Conservation (phyloP, 2,113 vertebrate species). For the Ochotona princeps region DNA sequence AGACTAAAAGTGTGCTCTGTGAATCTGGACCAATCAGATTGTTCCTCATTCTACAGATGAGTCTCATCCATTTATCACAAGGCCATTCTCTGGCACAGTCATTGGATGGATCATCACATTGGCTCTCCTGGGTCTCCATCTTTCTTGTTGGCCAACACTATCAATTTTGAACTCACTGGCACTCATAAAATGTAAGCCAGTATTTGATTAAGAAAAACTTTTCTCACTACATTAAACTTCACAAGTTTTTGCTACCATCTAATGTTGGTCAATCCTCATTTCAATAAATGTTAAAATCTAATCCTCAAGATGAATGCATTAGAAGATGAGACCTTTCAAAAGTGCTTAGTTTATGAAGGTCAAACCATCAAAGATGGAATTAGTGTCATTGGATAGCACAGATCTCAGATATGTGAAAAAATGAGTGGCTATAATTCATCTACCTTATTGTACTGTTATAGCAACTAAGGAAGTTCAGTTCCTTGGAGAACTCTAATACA, state of each 20-base stretch:
- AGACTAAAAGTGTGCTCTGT: neutral
- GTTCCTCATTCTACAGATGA: neutral
- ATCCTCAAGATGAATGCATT: neutral
- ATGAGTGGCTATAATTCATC: neutral
- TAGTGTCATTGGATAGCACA: neutral
- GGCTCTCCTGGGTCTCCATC: accelerated
- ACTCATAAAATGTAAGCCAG: neutral
- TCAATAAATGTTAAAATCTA: neutral
- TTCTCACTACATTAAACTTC: neutral
- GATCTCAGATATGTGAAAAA: neutral
- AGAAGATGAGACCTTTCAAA: too few relatives aligned
- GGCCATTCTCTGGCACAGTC: neutral
- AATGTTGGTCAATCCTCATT: neutral
- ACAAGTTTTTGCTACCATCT: neutral
- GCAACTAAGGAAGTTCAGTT: neutral
- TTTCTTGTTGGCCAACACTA: neutral
- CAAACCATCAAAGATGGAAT: neutral
- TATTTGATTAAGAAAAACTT: neutral
- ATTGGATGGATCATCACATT: accelerated
- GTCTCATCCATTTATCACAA: neutral
- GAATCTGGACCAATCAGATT: neutral
- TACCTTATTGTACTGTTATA: neutral
- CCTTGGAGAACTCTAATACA: neutral
- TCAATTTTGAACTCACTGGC: neutral
- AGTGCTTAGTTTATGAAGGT: too few relatives aligned